Base-by-base conservation (phyloP, 2,888 invertebrate species). In the Sesia apiformis region DNA sequence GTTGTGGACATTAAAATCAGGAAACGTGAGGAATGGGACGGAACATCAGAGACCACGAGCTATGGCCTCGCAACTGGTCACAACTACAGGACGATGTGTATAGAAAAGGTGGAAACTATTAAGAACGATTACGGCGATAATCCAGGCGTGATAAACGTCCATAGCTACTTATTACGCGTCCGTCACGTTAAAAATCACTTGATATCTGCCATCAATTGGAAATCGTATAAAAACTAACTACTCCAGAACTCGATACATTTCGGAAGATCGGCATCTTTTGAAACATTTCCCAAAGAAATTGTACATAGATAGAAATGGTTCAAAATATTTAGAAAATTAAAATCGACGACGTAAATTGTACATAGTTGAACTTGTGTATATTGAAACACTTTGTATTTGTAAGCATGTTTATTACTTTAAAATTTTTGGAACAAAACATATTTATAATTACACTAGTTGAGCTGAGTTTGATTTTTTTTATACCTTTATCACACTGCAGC, bases 71-170 rank as follows among this genome's bases (percentile, higher is more conserved):
- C 81, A 55, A 76, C 73, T 0, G 88, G 84, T 0, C 82, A 84
- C 56, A 80, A 84, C 49, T 86, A 84, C 46, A 74, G 84, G 52
- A 81, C 83, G 0, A 76, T 81, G 78, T 81, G 81, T 55, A 74
- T 82, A 4, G 84, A 88, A 55, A 60, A 60, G 0, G 65, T 76
- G 3, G 81, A 84, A 43, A 84, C 81, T 0, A 81, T 88, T 0
- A 82, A 69, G 55, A 82, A 76, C 52, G 82, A 85, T 46, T 72
- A 62, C 4, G 81, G 83, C 0, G 81, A 83, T 39, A 77, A 75
- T 53, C 71, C 72, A 0, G 58, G 69, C 3, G 74, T 70, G 0
- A 57, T 85, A 0, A 84, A 87, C 53, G 83, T 84, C 0, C 75
- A 83, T 55, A 86, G 81, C 53, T 89, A 84, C 57, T 57, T 84